Base-by-base conservation (phyloP, 2,113 vertebrate genomes). In the Abramis brama region DNA sequence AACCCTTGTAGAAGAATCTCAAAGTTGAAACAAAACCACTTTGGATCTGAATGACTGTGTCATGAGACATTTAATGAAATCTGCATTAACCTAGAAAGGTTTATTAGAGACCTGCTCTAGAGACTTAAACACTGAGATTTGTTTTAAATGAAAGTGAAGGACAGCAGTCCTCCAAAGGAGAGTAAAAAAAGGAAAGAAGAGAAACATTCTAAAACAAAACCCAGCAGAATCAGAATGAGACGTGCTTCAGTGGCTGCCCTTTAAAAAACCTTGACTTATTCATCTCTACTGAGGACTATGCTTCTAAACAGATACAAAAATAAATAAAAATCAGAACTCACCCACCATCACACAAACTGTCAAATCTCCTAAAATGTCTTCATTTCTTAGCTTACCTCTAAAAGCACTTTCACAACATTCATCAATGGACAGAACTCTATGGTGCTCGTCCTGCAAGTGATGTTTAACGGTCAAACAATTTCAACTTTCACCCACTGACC, bases 261-360 rank as follows among this genome's bases (percentile, higher is more conserved):
- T 85, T 55, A 75, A 57, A 85, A 85, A 66, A 82, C 33, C 50
- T 52, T 30, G 79, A 82, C 74, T 80, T 50, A 50, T 21, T 45
- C 74, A 45, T 64, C 83, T 68, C 57, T 57, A 55, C 73, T 50
- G 80, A 86, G 80, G 74, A 73, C 83, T 74, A 84, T 77, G 10
- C 80, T 62, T 71, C 57, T 83, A 79, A 83, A 79, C 6, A 47
- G 55, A 64, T n/a, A 39, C 62, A 6, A 81, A 55, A 57, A 55
- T 55, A 55, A 55, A 55, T 55, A 55, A 55, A 70, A 43, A 71
- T 19, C 13, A 36, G 64, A 21, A 43, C 15, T 45, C 15, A 21
- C 43, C 23, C 85, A 45, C 76, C 33, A 4, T 73, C n/a, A n/a
- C 21, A 64, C 39, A 64, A 47, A 79, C 62, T 68, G 43, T 68